phyloP scores from a whole-genome alignment of 2,113 vertebrate species.

The Isurus oxyrinchus region DNA sequence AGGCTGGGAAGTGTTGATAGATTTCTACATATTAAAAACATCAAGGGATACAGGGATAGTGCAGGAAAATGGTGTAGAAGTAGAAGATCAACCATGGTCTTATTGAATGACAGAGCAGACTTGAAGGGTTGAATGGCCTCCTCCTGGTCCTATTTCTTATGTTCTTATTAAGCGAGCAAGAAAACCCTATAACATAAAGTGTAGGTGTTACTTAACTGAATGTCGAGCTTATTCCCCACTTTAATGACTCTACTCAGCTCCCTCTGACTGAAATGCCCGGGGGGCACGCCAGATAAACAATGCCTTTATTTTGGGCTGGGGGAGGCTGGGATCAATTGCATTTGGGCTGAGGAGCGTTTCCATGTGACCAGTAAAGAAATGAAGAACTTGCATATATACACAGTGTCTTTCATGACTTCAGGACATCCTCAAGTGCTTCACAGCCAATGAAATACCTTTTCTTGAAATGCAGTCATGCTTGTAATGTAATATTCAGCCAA shows the following conservation, averaged over 20 bases:
- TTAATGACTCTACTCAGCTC: background rate
- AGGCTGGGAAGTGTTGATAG: too few relatives aligned
- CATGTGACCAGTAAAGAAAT: background rate
- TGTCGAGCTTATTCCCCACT: background rate
- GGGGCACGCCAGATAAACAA: background rate
- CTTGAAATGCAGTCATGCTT: background rate
- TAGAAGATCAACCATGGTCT: too few relatives aligned
- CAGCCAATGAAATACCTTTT: background rate
- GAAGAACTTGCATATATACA: background rate
- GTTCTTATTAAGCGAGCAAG: background rate
- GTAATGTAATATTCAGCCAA: background rate
- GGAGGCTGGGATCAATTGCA: background rate
- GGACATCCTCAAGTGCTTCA: background rate
- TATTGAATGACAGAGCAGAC: too few relatives aligned
- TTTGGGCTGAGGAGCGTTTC: background rate
- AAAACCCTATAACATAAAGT: background rate
- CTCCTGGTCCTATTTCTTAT: too few relatives aligned
- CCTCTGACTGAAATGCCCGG: background rate
- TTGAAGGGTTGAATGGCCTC: too few relatives aligned
- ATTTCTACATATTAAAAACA: too few relatives aligned
- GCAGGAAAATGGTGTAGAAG: too few relatives aligned
- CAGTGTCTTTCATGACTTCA: background rate
- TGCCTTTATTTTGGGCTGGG: background rate
- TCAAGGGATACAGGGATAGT: too few relatives aligned
- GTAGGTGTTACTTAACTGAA: background rate